Evolutionary conservation across 92 coral and sea anemone species (phyloP), one percentile per base, ranked within the genome.

Genomic region (Isaurus tuberculatus): DNA sequence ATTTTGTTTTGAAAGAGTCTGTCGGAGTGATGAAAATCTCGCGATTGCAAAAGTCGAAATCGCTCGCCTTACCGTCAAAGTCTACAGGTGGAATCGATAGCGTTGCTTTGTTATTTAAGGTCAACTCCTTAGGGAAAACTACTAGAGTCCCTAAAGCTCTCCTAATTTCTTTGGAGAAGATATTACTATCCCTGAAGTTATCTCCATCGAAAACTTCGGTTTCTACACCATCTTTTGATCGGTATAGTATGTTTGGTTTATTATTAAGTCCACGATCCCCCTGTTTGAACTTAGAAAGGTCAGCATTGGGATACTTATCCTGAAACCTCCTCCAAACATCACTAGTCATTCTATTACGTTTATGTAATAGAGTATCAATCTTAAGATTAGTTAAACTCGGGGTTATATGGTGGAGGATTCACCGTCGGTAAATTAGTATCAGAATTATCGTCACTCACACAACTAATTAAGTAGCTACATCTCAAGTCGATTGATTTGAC

Each of bases 391-490:
- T 4, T 7, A 8, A 63, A 5, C 16, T 29, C 46, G 4, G 73
- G 73, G 73, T 67, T 32, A 33, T 67, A 67, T 11, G 73, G 43
- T 10, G 73, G 73, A 5, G 73, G 73, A 31, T 23, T 61, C 31
- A 23, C 7, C 9, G 67, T 23, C 9, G 10, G 23, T 2, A 2
- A 17, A 3, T 65, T 2, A 23, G 3, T 27, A 6, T 2, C 3
- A 63, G 53, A 15, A 5, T 46, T 2, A 15, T 8, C 2, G 4
- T 13, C 20, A 13, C 22, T 20, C 17, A 10, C 58, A 4, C 19
- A 3, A 13, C 0, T 29, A 20, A 17, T 11, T 5, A 66, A 14
- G 40, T 43, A 66, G 72, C 10, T 66, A 30, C 72, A 66, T 1
- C 34, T 30, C 30, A 66, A 16, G 40, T 2, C 11, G 33, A n/a